These are phyloP conservation scores for Spheniscus mendiculus DNA, from an alignment of 2,113 vertebrate genomes.

Conservation along the genomic window DNA sequence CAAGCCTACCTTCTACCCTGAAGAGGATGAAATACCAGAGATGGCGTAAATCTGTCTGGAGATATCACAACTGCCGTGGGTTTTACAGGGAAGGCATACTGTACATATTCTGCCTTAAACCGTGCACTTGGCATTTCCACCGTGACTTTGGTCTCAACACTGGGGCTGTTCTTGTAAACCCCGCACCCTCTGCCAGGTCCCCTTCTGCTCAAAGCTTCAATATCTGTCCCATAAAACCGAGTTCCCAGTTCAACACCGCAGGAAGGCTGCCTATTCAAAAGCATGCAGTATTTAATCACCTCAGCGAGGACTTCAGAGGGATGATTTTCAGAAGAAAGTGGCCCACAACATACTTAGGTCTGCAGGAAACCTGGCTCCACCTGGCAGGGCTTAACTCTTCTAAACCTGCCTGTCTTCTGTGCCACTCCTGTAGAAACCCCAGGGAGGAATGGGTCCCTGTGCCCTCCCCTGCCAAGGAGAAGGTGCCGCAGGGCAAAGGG, in stretches of 20 bases:
- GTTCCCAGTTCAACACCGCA: fast-evolving
- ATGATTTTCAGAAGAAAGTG: neutral
- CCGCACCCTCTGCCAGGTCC: neutral
- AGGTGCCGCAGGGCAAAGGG: neutral
- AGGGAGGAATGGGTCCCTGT: too few relatives aligned
- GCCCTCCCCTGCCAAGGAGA: too few relatives aligned
- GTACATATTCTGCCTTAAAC: fast-evolving
- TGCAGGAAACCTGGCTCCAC: neutral
- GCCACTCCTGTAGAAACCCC: neutral
- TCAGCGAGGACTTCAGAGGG: neutral
- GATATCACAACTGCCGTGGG: neutral
- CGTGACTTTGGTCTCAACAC: neutral
- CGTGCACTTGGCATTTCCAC: neutral
- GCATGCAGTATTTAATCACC: fast-evolving
- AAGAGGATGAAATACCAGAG: neutral
- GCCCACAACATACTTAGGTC: neutral
- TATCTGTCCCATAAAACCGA: neutral
- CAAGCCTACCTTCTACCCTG: neutral
- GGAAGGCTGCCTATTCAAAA: neutral
- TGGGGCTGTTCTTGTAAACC: neutral
- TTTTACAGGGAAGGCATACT: neutral
- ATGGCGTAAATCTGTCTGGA: neutral
- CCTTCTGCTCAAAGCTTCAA: neutral
- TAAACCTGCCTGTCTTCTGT: neutral
- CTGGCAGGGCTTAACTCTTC: neutral